Evolutionary conservation across 2,888 invertebrate genomes (phyloP).

Genomic region (Archips crataeganus): DNA sequence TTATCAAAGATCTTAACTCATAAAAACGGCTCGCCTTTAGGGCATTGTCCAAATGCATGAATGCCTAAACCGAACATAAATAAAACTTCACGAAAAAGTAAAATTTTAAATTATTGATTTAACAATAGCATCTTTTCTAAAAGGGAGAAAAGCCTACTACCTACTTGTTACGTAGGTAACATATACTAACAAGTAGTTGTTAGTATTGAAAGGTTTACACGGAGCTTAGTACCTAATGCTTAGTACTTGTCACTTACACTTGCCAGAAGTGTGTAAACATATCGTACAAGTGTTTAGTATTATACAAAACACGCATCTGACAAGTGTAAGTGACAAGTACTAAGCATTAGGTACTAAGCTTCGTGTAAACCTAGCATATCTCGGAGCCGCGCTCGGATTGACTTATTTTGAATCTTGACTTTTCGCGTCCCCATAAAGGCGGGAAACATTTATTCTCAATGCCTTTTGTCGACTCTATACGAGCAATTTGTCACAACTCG

Average conservation of each 20-base stretch:
- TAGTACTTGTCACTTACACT: too few species aligned
- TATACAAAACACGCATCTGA: too few species aligned
- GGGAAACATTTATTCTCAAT: constrained; percentile 58
- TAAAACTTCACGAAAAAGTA: neutral
- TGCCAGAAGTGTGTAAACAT: too few species aligned
- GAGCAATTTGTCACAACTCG: constrained; percentile 56
- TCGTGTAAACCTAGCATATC: too few species aligned
- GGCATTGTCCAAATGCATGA: too few species aligned
- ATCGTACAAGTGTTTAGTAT: too few species aligned
- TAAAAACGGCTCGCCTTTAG: neutral
- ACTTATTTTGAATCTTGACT: constrained; percentile 36
- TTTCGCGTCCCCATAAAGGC: constrained; percentile 50
- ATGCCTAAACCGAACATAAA: neutral
- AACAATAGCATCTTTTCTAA: neutral
- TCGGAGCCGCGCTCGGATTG: constrained; percentile 36
- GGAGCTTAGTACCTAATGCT: too few species aligned
- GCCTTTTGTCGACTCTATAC: constrained; percentile 56
- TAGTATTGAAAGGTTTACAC: too few species aligned
- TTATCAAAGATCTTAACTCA: neutral
- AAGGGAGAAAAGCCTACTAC: constrained; percentile 1
- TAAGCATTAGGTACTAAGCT: too few species aligned
- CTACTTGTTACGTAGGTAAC: too few species aligned
- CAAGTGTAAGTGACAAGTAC: too few species aligned
- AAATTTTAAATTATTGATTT: neutral
- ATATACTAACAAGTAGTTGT: too few species aligned